A percentile compares a stretch with the other conserved stretches of the same genome.
These are phyloP conservation scores for Dorcus hopei DNA, from an alignment of 2,888 invertebrate genomes.

Conservation along the genomic window DNA sequence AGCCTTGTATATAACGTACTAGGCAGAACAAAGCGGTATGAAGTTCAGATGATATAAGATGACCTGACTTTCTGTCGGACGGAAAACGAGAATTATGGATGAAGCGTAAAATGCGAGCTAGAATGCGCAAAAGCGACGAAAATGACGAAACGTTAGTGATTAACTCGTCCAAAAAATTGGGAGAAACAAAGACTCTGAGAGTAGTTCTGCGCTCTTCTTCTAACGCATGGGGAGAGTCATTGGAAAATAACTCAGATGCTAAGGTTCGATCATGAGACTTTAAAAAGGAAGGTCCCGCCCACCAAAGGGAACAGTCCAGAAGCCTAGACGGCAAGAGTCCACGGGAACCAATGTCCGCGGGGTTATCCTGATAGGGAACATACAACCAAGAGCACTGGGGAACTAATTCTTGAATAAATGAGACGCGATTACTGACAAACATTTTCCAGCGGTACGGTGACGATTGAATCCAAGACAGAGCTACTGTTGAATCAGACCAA, in stretches of 20 bases:
- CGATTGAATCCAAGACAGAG: slow-evolving; percentile 16
- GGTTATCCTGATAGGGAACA: slow-evolving; percentile 7
- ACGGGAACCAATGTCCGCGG: slow-evolving; percentile 13
- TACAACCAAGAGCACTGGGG: slow-evolving; percentile 9
- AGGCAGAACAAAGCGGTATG: slow-evolving; percentile 2
- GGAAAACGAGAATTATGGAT: neutral
- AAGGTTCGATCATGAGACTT: too few species aligned
- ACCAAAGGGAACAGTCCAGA: slow-evolving; percentile 2
- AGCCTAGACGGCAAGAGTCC: slow-evolving; percentile 12
- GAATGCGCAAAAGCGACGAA: neutral
- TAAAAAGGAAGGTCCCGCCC: neutral
- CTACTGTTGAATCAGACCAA: slow-evolving; percentile 20
- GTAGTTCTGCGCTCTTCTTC: too few species aligned
- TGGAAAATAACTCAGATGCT: too few species aligned
- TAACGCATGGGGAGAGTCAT: too few species aligned
- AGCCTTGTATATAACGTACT: slow-evolving; percentile 7
- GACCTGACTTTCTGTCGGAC: neutral
- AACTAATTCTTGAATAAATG: slow-evolving; percentile 11
- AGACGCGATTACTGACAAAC: slow-evolving; percentile 20
- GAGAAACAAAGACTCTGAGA: too few species aligned
- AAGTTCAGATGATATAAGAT: slow-evolving; percentile 1
- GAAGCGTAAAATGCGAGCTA: neutral
- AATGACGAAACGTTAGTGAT: neutral
- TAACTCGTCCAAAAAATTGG: neutral
- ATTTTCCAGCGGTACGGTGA: slow-evolving; percentile 18